A percentile compares a stretch with the other conserved stretches of the same genome.
Evolutionary conservation across 2,113 vertebrate species (phyloP).

Genomic region (Orientallactaga bullata): DNA sequence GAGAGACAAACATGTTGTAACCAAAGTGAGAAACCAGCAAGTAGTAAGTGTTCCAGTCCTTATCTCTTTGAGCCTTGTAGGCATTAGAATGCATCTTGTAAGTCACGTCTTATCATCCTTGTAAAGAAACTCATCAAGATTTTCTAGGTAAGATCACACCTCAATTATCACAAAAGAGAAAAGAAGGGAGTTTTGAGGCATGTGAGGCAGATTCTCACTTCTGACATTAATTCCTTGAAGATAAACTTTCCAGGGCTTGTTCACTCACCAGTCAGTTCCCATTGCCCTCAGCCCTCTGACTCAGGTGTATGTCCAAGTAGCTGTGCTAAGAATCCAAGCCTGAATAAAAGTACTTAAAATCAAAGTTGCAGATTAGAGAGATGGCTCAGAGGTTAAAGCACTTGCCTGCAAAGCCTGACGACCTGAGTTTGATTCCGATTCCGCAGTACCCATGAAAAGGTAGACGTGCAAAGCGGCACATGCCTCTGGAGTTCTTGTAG

Average conservation of each 20-base stretch:
- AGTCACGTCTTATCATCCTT: neutral
- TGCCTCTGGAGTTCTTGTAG: too few species aligned
- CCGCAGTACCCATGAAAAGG: too few species aligned
- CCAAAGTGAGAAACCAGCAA: slow-evolving; percentile 92
- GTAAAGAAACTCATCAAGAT: neutral
- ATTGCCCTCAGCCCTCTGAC: neutral
- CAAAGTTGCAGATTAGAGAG: neutral
- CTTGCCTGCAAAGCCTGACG: too few species aligned
- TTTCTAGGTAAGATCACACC: neutral
- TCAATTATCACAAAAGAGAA: neutral
- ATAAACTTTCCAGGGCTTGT: neutral
- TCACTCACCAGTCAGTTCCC: neutral
- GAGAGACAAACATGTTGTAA: slow-evolving; percentile 92
- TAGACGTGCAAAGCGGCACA: too few species aligned
- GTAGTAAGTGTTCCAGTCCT: slow-evolving; percentile 85
- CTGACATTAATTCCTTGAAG: neutral
- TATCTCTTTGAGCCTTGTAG: neutral
- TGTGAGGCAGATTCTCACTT: neutral
- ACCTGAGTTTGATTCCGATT: too few species aligned
- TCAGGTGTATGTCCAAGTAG: neutral
- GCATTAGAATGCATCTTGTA: neutral
- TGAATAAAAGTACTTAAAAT: neutral
- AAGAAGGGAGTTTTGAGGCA: neutral
- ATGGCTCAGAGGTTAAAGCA: too few species aligned
- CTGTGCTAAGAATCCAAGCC: neutral